Percentiles rank a stretch among this genome's conserved stretches.
Conservation (phyloP, 2,113 vertebrate genomes). For the Spermophilus dauricus region DNA sequence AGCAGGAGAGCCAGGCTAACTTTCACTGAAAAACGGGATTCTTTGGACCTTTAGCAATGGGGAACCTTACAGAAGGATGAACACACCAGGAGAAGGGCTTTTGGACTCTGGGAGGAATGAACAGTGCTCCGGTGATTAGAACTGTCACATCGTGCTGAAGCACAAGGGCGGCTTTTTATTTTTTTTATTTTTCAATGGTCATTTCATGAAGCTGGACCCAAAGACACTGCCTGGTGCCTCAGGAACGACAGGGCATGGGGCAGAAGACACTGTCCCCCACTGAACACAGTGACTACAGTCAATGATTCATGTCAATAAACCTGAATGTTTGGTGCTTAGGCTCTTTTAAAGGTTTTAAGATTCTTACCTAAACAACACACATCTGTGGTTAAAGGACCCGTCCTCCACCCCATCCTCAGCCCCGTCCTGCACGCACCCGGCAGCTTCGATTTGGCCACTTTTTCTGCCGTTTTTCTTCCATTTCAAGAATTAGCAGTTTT, state of each 20-base stretch:
- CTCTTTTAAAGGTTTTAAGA: neutral
- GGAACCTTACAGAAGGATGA: neutral
- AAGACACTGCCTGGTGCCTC: neutral
- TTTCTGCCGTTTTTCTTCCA: neutral
- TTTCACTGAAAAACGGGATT: neutral
- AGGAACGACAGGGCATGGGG: no score
- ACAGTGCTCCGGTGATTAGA: neutral
- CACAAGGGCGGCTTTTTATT: neutral
- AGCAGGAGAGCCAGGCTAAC: neutral
- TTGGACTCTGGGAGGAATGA: neutral
- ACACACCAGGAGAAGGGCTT: neutral
- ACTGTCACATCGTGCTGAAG: no score
- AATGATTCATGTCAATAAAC: neutral
- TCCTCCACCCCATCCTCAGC: neutral
- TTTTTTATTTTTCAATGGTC: no score
- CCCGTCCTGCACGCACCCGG: neutral
- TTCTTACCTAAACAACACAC: neutral
- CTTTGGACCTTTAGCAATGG: neutral
- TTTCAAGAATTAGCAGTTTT: neutral
- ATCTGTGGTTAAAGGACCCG: neutral
- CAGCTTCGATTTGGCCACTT: neutral
- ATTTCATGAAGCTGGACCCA: neutral
- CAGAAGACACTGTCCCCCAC: neutral
- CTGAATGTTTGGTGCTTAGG: neutral
- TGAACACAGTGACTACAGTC: neutral